A percentile compares a stretch with the other conserved stretches of the same genome.
These are phyloP conservation scores for Xiphorhynchus elegans DNA, from an alignment of 2,113 vertebrate species.

Conservation along the genomic window DNA sequence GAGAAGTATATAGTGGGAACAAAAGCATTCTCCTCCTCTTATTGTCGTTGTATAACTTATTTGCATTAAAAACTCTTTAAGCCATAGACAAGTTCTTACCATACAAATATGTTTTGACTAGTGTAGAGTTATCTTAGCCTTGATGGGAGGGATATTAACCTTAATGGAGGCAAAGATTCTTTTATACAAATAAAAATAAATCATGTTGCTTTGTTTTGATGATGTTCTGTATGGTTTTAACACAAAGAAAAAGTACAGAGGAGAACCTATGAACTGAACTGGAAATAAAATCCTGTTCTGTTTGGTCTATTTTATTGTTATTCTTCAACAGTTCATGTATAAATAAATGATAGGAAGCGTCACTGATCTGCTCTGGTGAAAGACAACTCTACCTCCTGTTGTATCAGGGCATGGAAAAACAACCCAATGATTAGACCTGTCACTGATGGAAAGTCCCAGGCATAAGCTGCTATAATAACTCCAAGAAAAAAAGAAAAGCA, in stretches of 20 bases:
- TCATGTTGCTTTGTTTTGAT: not conserved
- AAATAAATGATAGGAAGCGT: not conserved
- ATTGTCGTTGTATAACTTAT: not conserved
- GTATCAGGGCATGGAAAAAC: not conserved
- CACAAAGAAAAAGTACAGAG: not conserved
- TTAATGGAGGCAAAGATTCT: not conserved
- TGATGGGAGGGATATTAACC: not conserved
- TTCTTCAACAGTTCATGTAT: not conserved
- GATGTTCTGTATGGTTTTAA: not conserved
- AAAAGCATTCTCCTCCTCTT: not conserved
- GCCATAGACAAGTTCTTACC: not conserved
- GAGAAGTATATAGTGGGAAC: not conserved
- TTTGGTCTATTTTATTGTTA: not conserved
- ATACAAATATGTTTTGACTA: accelerated
- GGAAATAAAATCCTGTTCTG: not conserved
- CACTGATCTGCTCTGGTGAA: not conserved
- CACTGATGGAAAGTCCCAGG: not conserved
- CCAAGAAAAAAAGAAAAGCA: not conserved
- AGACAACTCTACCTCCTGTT: not conserved
- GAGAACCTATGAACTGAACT: not conserved
- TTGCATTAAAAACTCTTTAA: not conserved
- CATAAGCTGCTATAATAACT: not conserved
- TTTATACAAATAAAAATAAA: not conserved
- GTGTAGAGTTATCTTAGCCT: not conserved
- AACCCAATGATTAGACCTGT: not conserved